A percentile compares a stretch with the other conserved stretches of the same genome.
These are phyloP conservation scores for Platyscapa corneri DNA, from an alignment of 1,140 invertebrate genomes.

Conservation along the genomic window DNA sequence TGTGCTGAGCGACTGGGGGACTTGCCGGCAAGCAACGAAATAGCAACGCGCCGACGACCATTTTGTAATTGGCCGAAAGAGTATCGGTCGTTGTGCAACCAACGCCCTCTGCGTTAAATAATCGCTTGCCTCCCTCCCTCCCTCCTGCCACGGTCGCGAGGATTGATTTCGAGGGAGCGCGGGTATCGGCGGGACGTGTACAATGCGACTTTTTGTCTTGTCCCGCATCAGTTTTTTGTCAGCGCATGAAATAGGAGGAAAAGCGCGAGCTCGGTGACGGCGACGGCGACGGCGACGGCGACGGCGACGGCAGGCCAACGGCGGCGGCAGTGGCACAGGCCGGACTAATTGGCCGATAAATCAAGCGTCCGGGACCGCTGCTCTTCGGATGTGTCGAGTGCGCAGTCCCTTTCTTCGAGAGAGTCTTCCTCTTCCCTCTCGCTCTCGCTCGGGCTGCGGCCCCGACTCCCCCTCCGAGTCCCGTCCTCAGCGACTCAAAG, in stretches of 20 bases:
- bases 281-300: too few relatives aligned
- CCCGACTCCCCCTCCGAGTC: background rate
- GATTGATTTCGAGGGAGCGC: too few relatives aligned
- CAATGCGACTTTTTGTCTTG: slow-evolving; percentile 19
- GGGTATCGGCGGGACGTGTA: too few relatives aligned
- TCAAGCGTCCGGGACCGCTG: slow-evolving; percentile 33
- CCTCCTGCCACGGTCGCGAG: too few relatives aligned
- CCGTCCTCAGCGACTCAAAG: slow-evolving; percentile 6
- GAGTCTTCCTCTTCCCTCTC: slow-evolving; percentile 29
- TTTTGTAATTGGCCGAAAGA: too few relatives aligned
- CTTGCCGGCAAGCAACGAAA: too few relatives aligned
- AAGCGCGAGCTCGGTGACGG: too few relatives aligned
- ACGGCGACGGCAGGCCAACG: too few relatives aligned
- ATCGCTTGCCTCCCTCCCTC: background rate
- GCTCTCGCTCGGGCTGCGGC: background rate
- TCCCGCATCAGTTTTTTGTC: slow-evolving; percentile 39
- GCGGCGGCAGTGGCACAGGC: too few relatives aligned
- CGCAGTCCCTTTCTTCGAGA: slow-evolving; percentile 40
- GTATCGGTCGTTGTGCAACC: too few relatives aligned
- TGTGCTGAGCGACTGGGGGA: too few relatives aligned
- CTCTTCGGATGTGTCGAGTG: slow-evolving; percentile 39
- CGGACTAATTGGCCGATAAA: slow-evolving; percentile 54
- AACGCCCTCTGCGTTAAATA: background rate
- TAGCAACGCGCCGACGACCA: too few relatives aligned
- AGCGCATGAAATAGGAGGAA: slow-evolving; percentile 39